phyloP scores from a whole-genome alignment of 1,140 invertebrate genomes.

The Diorhabda elongata region DNA sequence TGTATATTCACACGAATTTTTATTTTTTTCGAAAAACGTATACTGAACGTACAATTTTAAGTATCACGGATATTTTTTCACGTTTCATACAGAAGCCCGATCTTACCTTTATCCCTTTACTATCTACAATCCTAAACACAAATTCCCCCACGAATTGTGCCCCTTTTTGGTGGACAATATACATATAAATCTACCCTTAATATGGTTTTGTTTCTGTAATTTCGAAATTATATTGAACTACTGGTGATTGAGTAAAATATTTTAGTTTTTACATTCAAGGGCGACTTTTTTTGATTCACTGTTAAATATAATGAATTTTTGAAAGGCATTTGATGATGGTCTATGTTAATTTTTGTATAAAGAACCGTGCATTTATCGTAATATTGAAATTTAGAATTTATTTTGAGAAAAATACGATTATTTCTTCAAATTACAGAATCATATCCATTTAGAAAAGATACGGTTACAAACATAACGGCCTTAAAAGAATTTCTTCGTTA shows the following conservation, averaged over 20 bases:
- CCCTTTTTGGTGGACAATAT: neutral
- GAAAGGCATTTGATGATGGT: too few species aligned
- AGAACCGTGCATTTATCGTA: too few species aligned
- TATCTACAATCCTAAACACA: constrained; percentile 38
- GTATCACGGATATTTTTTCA: neutral
- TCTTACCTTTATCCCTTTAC: constrained; percentile 27
- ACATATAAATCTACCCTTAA: neutral
- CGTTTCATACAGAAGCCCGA: constrained; percentile 25
- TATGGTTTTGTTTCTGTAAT: constrained; percentile 8
- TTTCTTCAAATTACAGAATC: neutral
- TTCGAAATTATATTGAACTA: neutral
- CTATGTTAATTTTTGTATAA: too few species aligned
- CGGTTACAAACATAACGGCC: constrained; percentile 23
- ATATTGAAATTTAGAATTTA: too few species aligned
- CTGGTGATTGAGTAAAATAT: too few species aligned
- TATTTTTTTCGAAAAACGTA: too few species aligned
- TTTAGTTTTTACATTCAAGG: too few species aligned
- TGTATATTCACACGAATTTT: too few species aligned
- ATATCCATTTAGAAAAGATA: constrained; percentile 21
- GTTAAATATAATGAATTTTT: too few species aligned
- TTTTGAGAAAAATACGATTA: too few species aligned
- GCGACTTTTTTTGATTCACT: too few species aligned
- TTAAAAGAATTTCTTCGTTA: neutral
- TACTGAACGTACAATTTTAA: neutral
- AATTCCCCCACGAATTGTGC: constrained; percentile 28